Conservation (phyloP, 1,140 invertebrate genomes). For the Paramacrobiotus metropolitanus region DNA sequence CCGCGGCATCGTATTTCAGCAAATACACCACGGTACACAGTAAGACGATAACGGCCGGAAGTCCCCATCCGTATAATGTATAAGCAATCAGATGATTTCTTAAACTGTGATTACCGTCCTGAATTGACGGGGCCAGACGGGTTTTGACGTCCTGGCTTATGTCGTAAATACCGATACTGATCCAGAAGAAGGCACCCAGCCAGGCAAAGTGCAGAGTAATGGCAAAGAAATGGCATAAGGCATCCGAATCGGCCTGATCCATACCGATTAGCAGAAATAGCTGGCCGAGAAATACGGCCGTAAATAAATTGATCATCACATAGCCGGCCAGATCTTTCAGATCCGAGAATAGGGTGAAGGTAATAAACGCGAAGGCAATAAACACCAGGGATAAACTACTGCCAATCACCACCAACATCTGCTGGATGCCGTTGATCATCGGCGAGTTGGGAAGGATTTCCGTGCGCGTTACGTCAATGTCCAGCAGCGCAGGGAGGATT, state of each 20-base stretch:
- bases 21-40: not conserved
- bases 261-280: not conserved
- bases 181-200: not conserved
- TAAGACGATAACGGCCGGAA: not conserved
- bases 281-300: not conserved
- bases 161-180: not conserved
- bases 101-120: not conserved
- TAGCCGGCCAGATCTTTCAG: conserved; percentile 1
- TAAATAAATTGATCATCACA: conserved; percentile 2
- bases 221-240: not conserved
- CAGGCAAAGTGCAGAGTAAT: not conserved
- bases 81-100: not conserved
- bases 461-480: no score
- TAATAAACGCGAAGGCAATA: conserved; percentile 1
- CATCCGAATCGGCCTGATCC: not conserved
- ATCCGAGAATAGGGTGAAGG: not conserved
- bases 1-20: not conserved
- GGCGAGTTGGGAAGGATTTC: no score
- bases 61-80: not conserved
- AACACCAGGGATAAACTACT: not conserved
- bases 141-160: not conserved
- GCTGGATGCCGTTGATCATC: no score
- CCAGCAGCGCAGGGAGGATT: no score
- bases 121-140: not conserved
- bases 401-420: not conserved